Evolutionary conservation across 2,113 vertebrate species (phyloP).

Genomic region (Gallinago media): DNA sequence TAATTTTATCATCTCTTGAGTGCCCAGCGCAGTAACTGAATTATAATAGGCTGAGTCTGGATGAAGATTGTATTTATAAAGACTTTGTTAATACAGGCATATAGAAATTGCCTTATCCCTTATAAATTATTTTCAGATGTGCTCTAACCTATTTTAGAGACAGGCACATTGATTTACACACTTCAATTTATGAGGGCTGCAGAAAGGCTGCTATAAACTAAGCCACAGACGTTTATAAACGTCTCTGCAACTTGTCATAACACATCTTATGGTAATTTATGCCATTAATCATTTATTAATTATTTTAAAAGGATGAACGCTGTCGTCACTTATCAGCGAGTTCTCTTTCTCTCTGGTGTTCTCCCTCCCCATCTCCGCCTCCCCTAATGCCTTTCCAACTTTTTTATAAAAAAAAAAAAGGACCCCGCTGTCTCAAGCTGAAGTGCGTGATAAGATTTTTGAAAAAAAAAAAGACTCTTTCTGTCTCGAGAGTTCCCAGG

Average conservation of each 20-base stretch:
- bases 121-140: constrained; percentile 50
- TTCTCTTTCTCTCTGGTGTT: not conserved
- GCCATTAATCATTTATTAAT: constrained; percentile 60
- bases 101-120: constrained; percentile 37
- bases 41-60: not conserved
- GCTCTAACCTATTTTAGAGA: constrained; percentile 11
- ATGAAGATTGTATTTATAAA: constrained; percentile 43
- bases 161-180: constrained; percentile 67
- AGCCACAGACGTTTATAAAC: constrained; percentile 61
- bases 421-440: not conserved
- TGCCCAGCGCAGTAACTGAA: not conserved
- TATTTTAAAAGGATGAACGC: constrained; percentile 12
- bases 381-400: not conserved
- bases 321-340: not conserved
- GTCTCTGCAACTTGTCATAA: constrained; percentile 71
- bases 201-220: constrained; percentile 59
- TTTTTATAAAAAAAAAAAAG: not conserved
- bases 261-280: constrained; percentile 61
- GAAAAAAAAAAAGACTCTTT: not conserved
- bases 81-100: constrained; percentile 55
- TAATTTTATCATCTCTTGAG: not conserved
- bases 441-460: not conserved
- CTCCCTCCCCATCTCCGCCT: not conserved
- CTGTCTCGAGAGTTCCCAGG: not conserved
- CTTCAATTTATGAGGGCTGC: constrained; percentile 55